phyloP scores from a whole-genome alignment of 1,140 invertebrate genomes.

The Metopolophium dirhodum region DNA sequence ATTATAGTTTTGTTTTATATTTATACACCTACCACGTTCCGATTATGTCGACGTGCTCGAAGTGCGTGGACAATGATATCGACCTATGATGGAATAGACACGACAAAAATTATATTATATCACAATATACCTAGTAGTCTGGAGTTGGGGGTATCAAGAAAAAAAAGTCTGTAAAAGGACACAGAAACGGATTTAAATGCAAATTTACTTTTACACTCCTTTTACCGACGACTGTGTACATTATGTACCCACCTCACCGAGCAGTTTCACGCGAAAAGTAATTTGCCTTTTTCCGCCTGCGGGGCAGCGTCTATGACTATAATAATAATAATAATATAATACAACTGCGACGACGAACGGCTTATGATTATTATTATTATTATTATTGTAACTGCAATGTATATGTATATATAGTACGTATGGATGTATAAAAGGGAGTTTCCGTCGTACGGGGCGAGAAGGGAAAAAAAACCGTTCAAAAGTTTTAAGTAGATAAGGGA shows the following conservation, averaged over 20 bases:
- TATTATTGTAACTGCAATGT: not conserved
- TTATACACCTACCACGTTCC: not conserved
- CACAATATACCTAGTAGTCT: not conserved
- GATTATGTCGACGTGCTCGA: not conserved
- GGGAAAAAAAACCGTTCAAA: conserved; percentile 33
- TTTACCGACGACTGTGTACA: not conserved
- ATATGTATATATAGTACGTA: not conserved
- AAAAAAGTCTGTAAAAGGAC: too few relatives aligned
- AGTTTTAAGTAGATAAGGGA: conserved; percentile 55
- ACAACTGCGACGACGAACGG: conserved; percentile 35
- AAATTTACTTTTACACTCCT: conserved; percentile 13
- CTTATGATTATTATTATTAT: conserved; percentile 45
- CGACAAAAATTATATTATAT: not conserved
- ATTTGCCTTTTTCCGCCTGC: conserved; percentile 46
- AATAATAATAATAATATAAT: conserved; percentile 6
- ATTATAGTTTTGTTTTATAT: too few relatives aligned
- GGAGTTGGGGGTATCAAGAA: too few relatives aligned
- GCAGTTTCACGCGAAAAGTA: not conserved
- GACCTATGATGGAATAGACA: not conserved
- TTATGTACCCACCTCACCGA: not conserved
- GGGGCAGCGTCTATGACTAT: not conserved
- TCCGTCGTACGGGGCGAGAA: not conserved
- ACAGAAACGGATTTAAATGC: conserved; percentile 37
- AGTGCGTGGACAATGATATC: not conserved
- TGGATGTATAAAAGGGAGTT: conserved; percentile 5